Conservation (phyloP, 2,113 vertebrate genomes). For the Stictonetta naevosa region DNA sequence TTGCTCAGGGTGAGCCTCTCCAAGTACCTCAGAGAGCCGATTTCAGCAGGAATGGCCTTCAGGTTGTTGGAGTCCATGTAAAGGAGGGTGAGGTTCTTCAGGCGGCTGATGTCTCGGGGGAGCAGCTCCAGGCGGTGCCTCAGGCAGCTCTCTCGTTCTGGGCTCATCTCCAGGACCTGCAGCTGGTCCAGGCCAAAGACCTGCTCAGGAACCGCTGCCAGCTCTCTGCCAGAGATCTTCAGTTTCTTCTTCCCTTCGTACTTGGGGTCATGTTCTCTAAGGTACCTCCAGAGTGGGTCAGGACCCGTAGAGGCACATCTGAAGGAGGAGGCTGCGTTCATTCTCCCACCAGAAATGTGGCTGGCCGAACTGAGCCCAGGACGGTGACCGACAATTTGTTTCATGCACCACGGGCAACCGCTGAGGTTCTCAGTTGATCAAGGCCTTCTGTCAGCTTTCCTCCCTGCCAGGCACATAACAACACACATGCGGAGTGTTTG, state of each 20-base stretch:
- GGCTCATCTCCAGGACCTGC: constrained; percentile 69
- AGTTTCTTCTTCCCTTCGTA: constrained; percentile 46
- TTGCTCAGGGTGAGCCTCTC: constrained; percentile 70
- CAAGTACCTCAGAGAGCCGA: constrained; percentile 38
- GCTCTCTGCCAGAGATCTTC: constrained; percentile 62
- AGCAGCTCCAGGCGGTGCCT: constrained; percentile 49
- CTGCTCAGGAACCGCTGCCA: not conserved
- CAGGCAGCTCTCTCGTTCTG: constrained; percentile 61
- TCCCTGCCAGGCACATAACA: not conserved
- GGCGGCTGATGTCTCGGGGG: constrained; percentile 22
- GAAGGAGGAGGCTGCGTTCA: not conserved
- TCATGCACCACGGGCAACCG: accelerated
- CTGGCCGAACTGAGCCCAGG: not conserved
- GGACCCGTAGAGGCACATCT: not conserved
- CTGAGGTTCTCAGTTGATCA: not conserved
- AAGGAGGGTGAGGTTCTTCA: constrained; percentile 60
- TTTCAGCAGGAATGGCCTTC: constrained; percentile 53
- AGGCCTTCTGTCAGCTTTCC: not conserved
- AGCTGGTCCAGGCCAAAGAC: constrained; percentile 62
- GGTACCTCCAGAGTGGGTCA: constrained; percentile 17
- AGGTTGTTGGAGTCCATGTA: constrained; percentile 66
- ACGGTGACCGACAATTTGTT: not conserved
- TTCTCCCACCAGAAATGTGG: not conserved
- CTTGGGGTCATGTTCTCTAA: not conserved
- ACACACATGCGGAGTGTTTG: not conserved